Conservation (phyloP, 2,797 vertebrate species). For the Rhinophrynus dorsalis region DNA sequence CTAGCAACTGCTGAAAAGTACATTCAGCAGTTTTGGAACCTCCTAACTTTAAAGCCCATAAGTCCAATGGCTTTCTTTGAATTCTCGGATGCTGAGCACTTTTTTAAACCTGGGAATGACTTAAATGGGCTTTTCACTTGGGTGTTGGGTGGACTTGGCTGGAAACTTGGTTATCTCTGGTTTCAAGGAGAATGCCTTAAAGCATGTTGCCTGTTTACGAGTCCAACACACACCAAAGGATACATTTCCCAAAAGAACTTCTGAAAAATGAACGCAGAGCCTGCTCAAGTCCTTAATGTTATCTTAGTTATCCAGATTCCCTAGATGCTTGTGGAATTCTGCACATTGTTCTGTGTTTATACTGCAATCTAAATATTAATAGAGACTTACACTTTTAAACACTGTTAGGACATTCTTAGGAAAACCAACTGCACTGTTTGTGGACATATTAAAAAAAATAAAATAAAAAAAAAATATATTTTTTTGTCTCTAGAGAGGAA, state of each 20-base stretch:
- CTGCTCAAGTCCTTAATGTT: slow-evolving; percentile 2
- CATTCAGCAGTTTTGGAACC: slow-evolving; percentile 46
- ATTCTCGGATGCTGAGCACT: slow-evolving; percentile 44
- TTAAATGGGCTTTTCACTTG: slow-evolving; percentile 53
- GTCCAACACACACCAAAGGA: slow-evolving; percentile 43
- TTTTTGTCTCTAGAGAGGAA: no score
- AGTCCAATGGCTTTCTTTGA: slow-evolving; percentile 54
- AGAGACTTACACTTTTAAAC: no score
- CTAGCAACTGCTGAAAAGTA: slow-evolving; percentile 54
- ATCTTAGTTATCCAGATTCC: slow-evolving; percentile 20
- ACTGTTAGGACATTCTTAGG: no score
- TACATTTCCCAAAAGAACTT: slow-evolving; percentile 47
- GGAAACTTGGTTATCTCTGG: slow-evolving; percentile 47
- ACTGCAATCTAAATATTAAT: no score
- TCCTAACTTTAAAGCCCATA: slow-evolving; percentile 53
- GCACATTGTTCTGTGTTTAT: no score
- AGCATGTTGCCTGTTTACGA: slow-evolving; percentile 46
- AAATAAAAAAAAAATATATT: no score
- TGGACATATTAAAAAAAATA: no score
- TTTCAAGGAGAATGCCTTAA: slow-evolving; percentile 57
- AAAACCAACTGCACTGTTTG: no score
- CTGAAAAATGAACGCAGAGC: slow-evolving; percentile 9
- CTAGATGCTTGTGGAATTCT: no score
- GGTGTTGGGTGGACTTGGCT: slow-evolving; percentile 28
- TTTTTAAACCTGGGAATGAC: slow-evolving; percentile 53